phyloP scores from a whole-genome alignment of 1,140 invertebrate genomes.

The Drosophila ananassae region DNA sequence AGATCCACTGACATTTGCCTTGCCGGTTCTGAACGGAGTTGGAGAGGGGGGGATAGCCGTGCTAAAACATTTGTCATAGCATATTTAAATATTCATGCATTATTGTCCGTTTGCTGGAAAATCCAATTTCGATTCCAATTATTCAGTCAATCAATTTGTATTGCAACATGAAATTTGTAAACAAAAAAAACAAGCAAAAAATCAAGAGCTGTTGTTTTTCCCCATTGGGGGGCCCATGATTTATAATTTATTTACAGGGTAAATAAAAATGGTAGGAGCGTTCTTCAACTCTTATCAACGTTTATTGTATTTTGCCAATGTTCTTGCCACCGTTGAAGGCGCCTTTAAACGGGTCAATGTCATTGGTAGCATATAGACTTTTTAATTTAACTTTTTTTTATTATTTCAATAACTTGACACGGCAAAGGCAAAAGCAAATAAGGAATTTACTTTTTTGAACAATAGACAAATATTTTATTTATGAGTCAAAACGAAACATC shows the following conservation, averaged over 20 bases:
- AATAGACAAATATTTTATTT: constrained; percentile 43
- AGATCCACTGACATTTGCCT: constrained; percentile 60
- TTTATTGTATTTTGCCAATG: constrained; percentile 43
- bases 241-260: constrained; percentile 60
- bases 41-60: constrained; percentile 12
- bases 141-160: constrained; percentile 50
- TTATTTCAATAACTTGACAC: constrained; percentile 15
- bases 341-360: constrained; percentile 69
- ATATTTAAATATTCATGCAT: constrained; percentile 60
- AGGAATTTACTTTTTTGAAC: constrained; percentile 27
- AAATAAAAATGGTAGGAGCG: constrained; percentile 31
- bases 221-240: constrained; percentile 34
- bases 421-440: constrained; percentile 36
- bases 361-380: constrained; percentile 22
- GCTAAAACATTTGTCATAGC: constrained; percentile 66
- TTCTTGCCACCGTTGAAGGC: constrained; percentile 33
- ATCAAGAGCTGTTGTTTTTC: constrained; percentile 16
- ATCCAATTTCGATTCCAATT: constrained; percentile 50
- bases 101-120: constrained; percentile 21
- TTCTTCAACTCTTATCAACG: constrained; percentile 47
- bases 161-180: constrained; percentile 25
- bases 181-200: constrained; percentile 35
- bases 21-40: background rate
- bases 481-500: constrained; percentile 45
- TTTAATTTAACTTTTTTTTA: constrained; percentile 3